Base-by-base conservation (phyloP, 2,888 invertebrate genomes). In the Xanthia togata region DNA sequence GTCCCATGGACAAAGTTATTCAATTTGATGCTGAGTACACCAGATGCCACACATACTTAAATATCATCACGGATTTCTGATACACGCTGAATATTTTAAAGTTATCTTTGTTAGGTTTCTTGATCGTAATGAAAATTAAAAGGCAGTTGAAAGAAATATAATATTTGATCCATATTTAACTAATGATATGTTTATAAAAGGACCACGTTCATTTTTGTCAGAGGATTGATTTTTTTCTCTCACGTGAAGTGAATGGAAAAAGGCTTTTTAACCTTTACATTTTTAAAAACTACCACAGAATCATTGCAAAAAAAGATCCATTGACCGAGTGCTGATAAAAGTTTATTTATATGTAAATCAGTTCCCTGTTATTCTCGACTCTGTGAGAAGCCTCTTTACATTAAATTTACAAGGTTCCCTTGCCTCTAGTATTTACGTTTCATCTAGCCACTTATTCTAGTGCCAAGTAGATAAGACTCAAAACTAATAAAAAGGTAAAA, bases 301-400 rank as follows among this genome's bases (percentile, higher is more conserved):
- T 41, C 23, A 0, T 9, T 38, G 4, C 62, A 55, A n/a, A 75
- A n/a, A 75, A 17, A 63, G 53, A 53, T 74, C 8, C 47, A 50
- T 63, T 63, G 50, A 44, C 53, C n/a, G 31, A 62, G 11, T 35
- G 31, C 41, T 31, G 47, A 62, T 57, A 41, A 44, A 41, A 44
- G 23, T 50, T 63, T 59, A 64, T 78, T 53, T 44, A 53, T 35
- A 69, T 68, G 44, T 35, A 67, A 75, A 76, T 62, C 44, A 62
- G 26, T 68, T 63, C n/a, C 26, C 3, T 57, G 47, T 76, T 53
- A 41, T 57, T 31, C n/a, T 38, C 50, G 3, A 17, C 26, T 44
- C 12, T 20, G 23, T 63, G 5, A 26, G n/a, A 31, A 50, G 4
- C 60, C 47, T 31, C 47, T 38, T 14, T 44, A 67, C n/a, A 38